phyloP scores from a whole-genome alignment of 1,140 invertebrate species.

The Radopholus similis region DNA sequence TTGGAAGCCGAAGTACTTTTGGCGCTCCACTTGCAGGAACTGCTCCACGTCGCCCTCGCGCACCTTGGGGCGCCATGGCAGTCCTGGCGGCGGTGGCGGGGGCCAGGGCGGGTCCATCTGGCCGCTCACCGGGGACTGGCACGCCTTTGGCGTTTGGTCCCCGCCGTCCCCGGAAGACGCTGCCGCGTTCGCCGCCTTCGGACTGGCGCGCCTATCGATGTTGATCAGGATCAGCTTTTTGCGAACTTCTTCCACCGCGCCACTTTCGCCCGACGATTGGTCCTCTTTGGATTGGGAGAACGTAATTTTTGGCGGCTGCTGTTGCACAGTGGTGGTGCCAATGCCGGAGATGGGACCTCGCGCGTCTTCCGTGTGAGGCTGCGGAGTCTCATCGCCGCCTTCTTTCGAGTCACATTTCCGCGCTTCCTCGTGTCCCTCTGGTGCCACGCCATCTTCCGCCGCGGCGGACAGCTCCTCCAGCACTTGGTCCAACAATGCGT shows the following conservation, averaged over 20 bases:
- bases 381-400: neutral
- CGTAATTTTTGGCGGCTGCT: neutral
- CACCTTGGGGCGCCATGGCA: constrained; percentile 54
- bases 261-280: neutral
- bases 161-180: constrained; percentile 35
- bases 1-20: constrained; percentile 53
- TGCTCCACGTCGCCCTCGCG: constrained; percentile 43
- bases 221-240: neutral
- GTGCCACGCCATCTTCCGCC: neutral
- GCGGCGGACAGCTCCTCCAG: constrained; percentile 9
- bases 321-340: neutral
- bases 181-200: too few relatives aligned
- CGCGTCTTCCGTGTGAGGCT: neutral
- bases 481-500: constrained; percentile 8
- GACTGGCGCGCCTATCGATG: neutral
- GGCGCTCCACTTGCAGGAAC: constrained; percentile 47
- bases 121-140: constrained; percentile 16
- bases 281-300: neutral
- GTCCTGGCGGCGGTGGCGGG: constrained; percentile 2
- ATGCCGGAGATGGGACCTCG: neutral
- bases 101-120: constrained; percentile 1
- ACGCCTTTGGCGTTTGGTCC: constrained; percentile 54
- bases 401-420: neutral
- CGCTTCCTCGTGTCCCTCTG: neutral
- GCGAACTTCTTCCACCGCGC: neutral